Base-by-base conservation (phyloP, 2,113 vertebrate genomes). In the Pogona vitticeps region DNA sequence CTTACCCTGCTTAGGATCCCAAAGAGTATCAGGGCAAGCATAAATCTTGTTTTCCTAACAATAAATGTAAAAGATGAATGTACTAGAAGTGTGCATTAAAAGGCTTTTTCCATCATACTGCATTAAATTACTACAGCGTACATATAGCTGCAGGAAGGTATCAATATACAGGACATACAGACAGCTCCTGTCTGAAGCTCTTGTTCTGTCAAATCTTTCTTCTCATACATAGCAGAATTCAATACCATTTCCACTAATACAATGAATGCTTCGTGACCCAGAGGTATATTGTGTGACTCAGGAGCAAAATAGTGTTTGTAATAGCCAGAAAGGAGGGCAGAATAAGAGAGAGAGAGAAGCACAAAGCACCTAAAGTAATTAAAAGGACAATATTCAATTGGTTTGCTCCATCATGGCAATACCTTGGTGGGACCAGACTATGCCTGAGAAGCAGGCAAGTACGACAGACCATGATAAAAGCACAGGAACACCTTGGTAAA, bases 261-360 rank as follows among this genome's bases (percentile, higher is more conserved):
- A 92, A 88, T 21, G 42, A 89, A 76, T 61, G 67, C 86, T 82
- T 20, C 88, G 0, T 84, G 87, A 70, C 20, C 70, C 31, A 56
- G 38, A 1, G 83, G 73, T 80, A 80, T 13, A 3, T 46, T 84
- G 72, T 23, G 18, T 79, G 3, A 85, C 2, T 18, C 38, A 23
- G 70, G 76, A 90, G 80, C 42, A 70, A 58, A 6, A 8, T 58
- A 85, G 70, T 6, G 67, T 3, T 76, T 67, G 83, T 77, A 20
- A 17, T 63, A 63, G 26, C 46, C 56, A 59, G 6, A 36, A 36
- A 20, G 56, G 1, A 82, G 46, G 80, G 83, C 80, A 79, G 4
- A n/a, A 59, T 76, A 79, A 77, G 80, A 86, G 26, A 40, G 76
- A 88, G 1, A 5, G 79, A 8, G 73, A 23, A 58, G 17, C 42